Conservation (phyloP, 1,140 invertebrate genomes). For the Drosophila burlai region DNA sequence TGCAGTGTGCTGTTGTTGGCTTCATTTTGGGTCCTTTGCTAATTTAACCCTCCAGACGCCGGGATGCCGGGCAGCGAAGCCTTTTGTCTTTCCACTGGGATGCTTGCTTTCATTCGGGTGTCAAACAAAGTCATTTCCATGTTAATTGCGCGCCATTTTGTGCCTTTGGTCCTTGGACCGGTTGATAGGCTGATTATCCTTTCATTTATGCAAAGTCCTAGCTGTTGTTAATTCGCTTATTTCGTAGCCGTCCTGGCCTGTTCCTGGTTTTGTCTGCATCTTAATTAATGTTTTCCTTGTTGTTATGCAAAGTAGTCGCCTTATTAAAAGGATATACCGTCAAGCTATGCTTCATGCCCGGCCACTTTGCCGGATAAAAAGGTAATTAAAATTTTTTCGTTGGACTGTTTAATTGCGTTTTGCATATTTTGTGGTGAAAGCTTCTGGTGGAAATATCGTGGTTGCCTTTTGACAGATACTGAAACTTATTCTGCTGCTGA, state of each 20-base stretch:
- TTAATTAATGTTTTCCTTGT: slow-evolving; percentile 80
- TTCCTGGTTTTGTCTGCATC: slow-evolving; percentile 63
- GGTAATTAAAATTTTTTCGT: slow-evolving; percentile 78
- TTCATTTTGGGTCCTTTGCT: slow-evolving; percentile 48
- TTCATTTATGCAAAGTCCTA: slow-evolving; percentile 82
- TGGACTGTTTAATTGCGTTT: slow-evolving; percentile 68
- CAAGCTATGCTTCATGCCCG: slow-evolving; percentile 11
- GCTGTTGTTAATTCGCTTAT: slow-evolving; percentile 79
- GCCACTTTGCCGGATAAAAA: slow-evolving; percentile 62
- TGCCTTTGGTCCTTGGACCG: slow-evolving; percentile 40
- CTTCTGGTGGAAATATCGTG: slow-evolving; percentile 1
- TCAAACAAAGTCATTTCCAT: slow-evolving; percentile 82
- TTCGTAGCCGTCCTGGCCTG: slow-evolving; percentile 44
- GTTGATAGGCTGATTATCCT: slow-evolving; percentile 79
- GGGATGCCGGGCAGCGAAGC: slow-evolving; percentile 21
- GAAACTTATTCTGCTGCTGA: not conserved
- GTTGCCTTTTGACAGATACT: not conserved
- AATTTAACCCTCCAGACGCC: slow-evolving; percentile 72
- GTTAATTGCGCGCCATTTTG: slow-evolving; percentile 80
- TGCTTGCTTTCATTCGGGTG: slow-evolving; percentile 54
- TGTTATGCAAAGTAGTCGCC: slow-evolving; percentile 69
- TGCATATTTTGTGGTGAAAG: slow-evolving; percentile 66
- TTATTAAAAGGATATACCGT: slow-evolving; percentile 75
- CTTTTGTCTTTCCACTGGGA: slow-evolving; percentile 58
- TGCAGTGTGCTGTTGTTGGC: slow-evolving; percentile 63